These are phyloP conservation scores for Salarias fasciatus DNA, from an alignment of 2,797 vertebrate species.

Conservation along the genomic window DNA sequence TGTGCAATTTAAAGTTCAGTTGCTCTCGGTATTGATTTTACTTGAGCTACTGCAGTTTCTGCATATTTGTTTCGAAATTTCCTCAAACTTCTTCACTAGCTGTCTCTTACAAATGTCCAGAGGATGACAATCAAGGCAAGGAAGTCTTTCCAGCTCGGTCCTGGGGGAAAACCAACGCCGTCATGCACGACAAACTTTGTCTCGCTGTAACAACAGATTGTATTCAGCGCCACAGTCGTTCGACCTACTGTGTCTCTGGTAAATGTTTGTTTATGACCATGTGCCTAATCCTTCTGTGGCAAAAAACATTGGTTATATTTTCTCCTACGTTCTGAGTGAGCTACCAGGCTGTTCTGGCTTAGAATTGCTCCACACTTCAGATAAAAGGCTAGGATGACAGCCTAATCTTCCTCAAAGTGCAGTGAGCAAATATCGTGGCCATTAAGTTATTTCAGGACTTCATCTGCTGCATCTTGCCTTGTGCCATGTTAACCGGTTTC, in stretches of 20 bases:
- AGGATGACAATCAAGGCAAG: constrained; percentile 3
- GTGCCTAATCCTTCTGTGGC: constrained; percentile 2
- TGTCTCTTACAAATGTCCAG: constrained; percentile 6
- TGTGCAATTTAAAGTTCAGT: constrained; percentile 4
- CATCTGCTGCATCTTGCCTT: constrained; percentile 7
- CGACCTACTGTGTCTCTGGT: constrained; percentile 1
- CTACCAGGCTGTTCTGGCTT: not conserved
- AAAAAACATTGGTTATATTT: constrained; percentile 4
- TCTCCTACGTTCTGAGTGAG: not conserved
- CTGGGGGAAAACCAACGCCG: constrained; percentile 13
- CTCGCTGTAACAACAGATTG: constrained; percentile 12
- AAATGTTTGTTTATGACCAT: constrained; percentile 5
- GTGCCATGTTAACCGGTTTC: not conserved
- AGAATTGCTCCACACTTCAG: not conserved
- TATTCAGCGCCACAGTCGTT: constrained; percentile 3
- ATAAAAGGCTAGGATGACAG: constrained; percentile 4
- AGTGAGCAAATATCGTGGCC: constrained; percentile 11
- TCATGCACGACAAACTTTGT: constrained; percentile 10
- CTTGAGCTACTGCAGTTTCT: not conserved
- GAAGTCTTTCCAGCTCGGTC: not conserved
- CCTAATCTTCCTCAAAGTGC: constrained; percentile 3
- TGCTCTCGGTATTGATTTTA: not conserved
- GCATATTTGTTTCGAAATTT: constrained; percentile 4
- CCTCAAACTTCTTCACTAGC: constrained; percentile 4
- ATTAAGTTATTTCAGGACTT: constrained; percentile 22